Evolutionary conservation across 2,113 vertebrate genomes (phyloP).

Genomic region (Entomyzon cyanotis): DNA sequence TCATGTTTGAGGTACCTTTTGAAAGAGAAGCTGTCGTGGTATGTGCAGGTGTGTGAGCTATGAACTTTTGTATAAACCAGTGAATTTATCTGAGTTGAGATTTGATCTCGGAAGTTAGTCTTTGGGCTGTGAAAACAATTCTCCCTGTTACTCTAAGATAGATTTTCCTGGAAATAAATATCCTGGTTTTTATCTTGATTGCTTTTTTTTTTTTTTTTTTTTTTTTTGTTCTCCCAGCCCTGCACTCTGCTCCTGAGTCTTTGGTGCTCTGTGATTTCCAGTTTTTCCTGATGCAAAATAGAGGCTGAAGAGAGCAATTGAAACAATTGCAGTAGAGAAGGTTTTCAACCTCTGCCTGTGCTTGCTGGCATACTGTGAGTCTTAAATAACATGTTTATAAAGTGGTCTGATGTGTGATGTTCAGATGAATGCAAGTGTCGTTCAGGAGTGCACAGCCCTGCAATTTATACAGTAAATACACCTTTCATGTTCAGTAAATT

Average conservation of each 20-base stretch:
- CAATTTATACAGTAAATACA: not conserved
- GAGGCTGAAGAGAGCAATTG: not conserved
- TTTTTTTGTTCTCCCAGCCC: not conserved
- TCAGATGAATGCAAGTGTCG: not conserved
- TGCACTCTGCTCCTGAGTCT: not conserved
- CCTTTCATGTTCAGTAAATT: not conserved
- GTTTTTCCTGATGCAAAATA: not conserved
- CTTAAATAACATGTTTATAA: constrained; percentile 17
- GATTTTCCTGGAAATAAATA: not conserved
- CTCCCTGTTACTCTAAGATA: not conserved
- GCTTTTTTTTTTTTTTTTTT: too few relatives aligned
- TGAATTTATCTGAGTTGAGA: not conserved
- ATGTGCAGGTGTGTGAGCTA: not conserved
- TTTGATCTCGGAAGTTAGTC: not conserved
- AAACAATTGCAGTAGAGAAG: not conserved
- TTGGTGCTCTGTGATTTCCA: not conserved
- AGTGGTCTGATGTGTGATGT: not conserved
- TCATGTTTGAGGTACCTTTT: not conserved
- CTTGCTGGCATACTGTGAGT: not conserved
- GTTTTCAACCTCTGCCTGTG: not conserved
- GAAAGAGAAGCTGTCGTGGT: not conserved
- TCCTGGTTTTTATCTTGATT: not conserved
- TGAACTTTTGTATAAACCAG: not conserved
- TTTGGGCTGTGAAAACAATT: not conserved
- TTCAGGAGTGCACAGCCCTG: not conserved